phyloP scores from a whole-genome alignment of 2,888 invertebrate genomes.

The Caenorhabditis macrosperma region DNA sequence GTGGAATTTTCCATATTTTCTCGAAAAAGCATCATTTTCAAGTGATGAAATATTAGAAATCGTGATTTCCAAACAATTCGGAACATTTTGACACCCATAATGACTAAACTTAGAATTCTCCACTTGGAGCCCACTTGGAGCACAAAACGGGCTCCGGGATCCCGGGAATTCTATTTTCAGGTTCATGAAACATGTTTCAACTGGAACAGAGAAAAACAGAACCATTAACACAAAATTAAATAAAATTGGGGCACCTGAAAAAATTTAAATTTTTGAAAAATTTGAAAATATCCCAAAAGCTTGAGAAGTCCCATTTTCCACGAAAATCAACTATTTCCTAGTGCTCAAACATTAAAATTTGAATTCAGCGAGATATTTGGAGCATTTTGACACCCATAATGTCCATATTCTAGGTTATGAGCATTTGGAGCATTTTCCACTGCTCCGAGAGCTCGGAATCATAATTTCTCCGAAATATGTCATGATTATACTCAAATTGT shows the following conservation, averaged over 20 bases:
- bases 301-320: neutral
- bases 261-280: neutral
- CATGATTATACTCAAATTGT: neutral
- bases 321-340: neutral
- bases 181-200: too few species aligned
- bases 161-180: too few species aligned
- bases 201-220: too few species aligned
- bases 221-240: too few species aligned
- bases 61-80: neutral
- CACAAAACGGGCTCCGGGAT: neutral
- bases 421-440: too few species aligned
- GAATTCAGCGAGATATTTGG: too few species aligned
- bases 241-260: too few species aligned
- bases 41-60: neutral
- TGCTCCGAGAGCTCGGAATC: too few species aligned
- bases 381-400: too few species aligned
- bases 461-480: neutral
- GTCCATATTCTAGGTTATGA: too few species aligned
- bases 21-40: too few species aligned
- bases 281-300: neutral
- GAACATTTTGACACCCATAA: neutral
- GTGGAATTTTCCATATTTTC: neutral
- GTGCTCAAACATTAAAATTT: too few species aligned
- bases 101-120: neutral
- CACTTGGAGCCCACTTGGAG: neutral